Conservation (phyloP, 1,140 invertebrate species). For the Magallana gigas region DNA sequence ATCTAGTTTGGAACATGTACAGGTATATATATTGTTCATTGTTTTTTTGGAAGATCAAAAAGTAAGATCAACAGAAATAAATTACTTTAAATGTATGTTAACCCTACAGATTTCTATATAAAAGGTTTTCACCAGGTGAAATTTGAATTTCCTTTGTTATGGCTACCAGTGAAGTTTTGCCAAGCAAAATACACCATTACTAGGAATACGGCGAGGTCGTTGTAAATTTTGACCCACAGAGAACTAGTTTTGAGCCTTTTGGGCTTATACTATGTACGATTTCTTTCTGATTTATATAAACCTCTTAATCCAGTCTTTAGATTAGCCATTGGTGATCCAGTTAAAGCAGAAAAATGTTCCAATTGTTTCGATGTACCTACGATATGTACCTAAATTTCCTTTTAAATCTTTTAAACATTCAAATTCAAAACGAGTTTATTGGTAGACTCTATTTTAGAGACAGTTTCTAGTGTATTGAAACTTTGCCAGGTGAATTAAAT, state of each 20-base stretch:
- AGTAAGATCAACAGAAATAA: too few relatives aligned
- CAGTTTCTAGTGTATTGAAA: background rate
- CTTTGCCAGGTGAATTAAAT: background rate
- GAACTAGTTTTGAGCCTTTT: background rate
- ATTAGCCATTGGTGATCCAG: background rate
- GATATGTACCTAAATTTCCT: too few relatives aligned
- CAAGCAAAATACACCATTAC: background rate
- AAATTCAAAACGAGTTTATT: too few relatives aligned
- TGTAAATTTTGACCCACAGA: background rate
- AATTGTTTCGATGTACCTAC: too few relatives aligned
- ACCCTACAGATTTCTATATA: background rate
- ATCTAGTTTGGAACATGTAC: too few relatives aligned
- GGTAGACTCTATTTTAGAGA: background rate
- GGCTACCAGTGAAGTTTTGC: background rate
- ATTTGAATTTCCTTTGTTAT: slow-evolving; percentile 5
- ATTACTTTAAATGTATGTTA: too few relatives aligned
- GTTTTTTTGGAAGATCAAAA: too few relatives aligned
- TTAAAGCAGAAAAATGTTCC: background rate
- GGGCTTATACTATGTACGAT: background rate
- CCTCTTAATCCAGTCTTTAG: slow-evolving; percentile 1
- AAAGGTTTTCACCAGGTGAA: background rate
- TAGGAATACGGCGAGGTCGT: background rate
- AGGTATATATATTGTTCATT: too few relatives aligned
- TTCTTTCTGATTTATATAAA: background rate
- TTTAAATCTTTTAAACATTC: too few relatives aligned